A percentile compares a stretch with the other conserved stretches of the same genome.
Conservation (phyloP, 2,888 invertebrate genomes). For the Eremobia ochroleuca region DNA sequence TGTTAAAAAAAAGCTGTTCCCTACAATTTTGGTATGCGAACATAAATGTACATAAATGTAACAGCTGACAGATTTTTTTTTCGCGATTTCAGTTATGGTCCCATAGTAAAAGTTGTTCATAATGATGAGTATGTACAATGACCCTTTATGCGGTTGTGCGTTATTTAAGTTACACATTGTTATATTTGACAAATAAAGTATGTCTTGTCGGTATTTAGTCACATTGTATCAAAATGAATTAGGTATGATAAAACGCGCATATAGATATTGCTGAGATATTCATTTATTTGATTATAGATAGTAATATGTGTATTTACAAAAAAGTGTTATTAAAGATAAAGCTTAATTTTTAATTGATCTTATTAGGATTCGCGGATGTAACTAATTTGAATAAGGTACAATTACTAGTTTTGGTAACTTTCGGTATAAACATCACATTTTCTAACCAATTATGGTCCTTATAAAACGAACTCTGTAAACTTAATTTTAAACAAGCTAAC, state of each 20-base stretch:
- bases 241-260: constrained; percentile 2
- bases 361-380: constrained; percentile 25
- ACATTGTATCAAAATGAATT: not conserved
- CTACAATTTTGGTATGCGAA: too few relatives aligned
- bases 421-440: constrained; percentile 60
- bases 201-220: not conserved
- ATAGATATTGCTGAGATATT: constrained; percentile 59
- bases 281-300: constrained; percentile 58
- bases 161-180: too few relatives aligned
- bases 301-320: constrained; percentile 70
- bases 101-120: too few relatives aligned
- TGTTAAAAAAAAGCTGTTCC: too few relatives aligned
- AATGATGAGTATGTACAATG: too few relatives aligned
- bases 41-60: too few relatives aligned
- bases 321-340: constrained; percentile 51
- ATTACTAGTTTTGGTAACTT: constrained; percentile 85
- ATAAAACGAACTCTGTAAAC: not conserved
- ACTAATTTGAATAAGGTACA: constrained; percentile 63
- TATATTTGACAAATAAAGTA: not conserved
- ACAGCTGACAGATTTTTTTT: too few relatives aligned
- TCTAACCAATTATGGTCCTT: constrained; percentile 15
- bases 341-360: constrained; percentile 39
- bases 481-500: constrained; percentile 21
- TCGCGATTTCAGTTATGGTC: too few relatives aligned
- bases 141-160: too few relatives aligned